A percentile compares a stretch with the other conserved stretches of the same genome.
phyloP scores from a whole-genome alignment of 2,797 vertebrate genomes.

The Coccyzus lansbergi region DNA sequence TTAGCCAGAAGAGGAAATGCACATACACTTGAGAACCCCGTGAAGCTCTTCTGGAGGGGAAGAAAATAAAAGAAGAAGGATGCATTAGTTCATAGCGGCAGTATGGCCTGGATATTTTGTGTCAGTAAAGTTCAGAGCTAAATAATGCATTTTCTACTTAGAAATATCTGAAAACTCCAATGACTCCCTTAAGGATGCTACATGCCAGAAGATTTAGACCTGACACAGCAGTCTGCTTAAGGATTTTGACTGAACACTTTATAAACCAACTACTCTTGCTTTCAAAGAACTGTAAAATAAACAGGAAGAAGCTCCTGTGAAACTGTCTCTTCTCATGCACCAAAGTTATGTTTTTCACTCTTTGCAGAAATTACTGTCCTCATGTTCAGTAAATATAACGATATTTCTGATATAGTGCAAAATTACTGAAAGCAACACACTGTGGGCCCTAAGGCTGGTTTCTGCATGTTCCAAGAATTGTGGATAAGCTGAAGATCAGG shows the following conservation, averaged over 20 bases:
- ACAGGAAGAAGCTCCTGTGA: not conserved
- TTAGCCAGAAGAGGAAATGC: conserved; percentile 72
- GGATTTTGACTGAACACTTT: not conserved
- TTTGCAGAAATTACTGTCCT: not conserved
- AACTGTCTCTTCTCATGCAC: not conserved
- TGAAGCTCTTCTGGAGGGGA: conserved; percentile 59
- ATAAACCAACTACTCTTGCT: not conserved
- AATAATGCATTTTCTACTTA: not conserved
- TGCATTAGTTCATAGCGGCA: not conserved
- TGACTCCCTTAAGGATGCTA: not conserved
- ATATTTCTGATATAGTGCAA: not conserved
- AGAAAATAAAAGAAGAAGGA: not conserved
- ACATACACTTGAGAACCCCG: conserved; percentile 66
- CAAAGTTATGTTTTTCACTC: not conserved
- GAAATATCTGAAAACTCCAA: not conserved
- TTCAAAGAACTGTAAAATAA: not conserved
- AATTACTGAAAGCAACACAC: not conserved
- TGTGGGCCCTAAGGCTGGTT: not conserved
- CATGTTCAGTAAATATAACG: not conserved
- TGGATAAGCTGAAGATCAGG: not conserved
- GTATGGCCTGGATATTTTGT: not conserved
- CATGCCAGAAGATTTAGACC: not conserved
- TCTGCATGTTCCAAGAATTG: not conserved
- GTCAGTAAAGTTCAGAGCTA: not conserved
- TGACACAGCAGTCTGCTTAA: not conserved